These are phyloP conservation scores for Betta splendens DNA, from an alignment of 2,797 vertebrate species.

Conservation along the genomic window DNA sequence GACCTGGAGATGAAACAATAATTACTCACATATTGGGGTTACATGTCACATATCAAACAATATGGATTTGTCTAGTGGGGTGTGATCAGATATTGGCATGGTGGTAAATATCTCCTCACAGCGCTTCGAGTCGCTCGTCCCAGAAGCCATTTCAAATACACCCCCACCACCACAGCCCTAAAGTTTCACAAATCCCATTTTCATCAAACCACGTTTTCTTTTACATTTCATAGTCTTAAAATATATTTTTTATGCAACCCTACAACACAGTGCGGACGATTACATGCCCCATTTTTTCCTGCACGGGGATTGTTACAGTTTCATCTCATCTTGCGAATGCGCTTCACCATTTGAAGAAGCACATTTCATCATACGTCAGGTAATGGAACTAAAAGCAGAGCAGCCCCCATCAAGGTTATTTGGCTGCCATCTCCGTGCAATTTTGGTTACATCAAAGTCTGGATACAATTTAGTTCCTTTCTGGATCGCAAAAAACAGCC, in stretches of 20 bases:
- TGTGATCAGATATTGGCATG: conserved; percentile 62
- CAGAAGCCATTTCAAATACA: conserved; percentile 19
- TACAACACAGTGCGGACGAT: background rate
- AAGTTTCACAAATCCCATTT: conserved; percentile 31
- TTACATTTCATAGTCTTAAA: conserved; percentile 29
- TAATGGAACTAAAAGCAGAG: conserved; percentile 67
- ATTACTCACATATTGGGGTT: conserved; percentile 69
- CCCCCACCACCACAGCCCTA: conserved; percentile 11
- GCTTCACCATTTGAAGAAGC: conserved; percentile 27
- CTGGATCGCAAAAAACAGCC: conserved; percentile 3
- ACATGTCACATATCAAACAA: conserved; percentile 73
- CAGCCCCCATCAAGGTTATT: conserved; percentile 49
- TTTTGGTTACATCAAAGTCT: conserved; percentile 61
- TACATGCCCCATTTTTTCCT: conserved; percentile 14
- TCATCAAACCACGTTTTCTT: conserved; percentile 18
- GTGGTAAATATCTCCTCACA: conserved; percentile 32
- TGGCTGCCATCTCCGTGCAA: conserved; percentile 50
- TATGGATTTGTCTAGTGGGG: conserved; percentile 56
- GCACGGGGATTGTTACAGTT: conserved; percentile 16
- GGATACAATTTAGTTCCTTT: conserved; percentile 26
- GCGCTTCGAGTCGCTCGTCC: conserved; percentile 25
- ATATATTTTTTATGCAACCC: conserved; percentile 14
- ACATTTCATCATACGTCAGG: conserved; percentile 47
- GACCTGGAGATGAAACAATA: conserved; percentile 61
- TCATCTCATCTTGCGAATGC: conserved; percentile 41